These are phyloP conservation scores for Hyposmocoma kahamanoa DNA, from an alignment of 1,140 invertebrate genomes.

Conservation along the genomic window DNA sequence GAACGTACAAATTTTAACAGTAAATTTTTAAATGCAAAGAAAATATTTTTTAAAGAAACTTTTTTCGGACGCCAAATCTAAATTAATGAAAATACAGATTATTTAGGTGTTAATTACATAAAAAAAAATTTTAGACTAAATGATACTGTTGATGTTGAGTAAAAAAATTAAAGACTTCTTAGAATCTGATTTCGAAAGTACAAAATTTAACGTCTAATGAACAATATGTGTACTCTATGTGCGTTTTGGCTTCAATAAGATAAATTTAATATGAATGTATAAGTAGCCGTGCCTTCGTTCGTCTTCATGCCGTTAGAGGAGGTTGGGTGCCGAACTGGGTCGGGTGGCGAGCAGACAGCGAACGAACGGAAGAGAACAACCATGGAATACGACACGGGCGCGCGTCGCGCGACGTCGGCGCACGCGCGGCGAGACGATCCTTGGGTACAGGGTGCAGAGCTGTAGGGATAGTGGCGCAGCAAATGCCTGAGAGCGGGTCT, in stretches of 20 bases:
- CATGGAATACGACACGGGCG: no score
- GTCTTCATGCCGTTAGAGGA: constrained; percentile 17
- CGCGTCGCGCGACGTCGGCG: no score
- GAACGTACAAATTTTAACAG: constrained; percentile 73
- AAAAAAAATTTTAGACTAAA: constrained; percentile 50
- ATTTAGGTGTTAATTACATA: constrained; percentile 65
- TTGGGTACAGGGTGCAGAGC: constrained; percentile 40
- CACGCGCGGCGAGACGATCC: constrained; percentile 10
- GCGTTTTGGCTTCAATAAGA: constrained; percentile 60
- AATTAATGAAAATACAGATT: constrained; percentile 65
- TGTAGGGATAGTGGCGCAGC: constrained; percentile 28
- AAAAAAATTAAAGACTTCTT: constrained; percentile 65
- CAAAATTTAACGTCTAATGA: constrained; percentile 64
- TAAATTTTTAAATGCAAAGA: constrained; percentile 58
- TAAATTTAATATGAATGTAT: constrained; percentile 25
- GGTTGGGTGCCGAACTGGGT: not conserved
- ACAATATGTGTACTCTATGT: constrained; percentile 62
- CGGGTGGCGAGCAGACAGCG: not conserved
- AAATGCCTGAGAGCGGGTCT: constrained; percentile 37
- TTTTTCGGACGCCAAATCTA: constrained; percentile 72
- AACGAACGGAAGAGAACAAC: no score
- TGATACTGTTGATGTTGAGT: constrained; percentile 60
- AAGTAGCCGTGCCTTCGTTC: constrained; percentile 70
- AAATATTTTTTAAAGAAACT: constrained; percentile 70
- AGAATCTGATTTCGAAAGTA: constrained; percentile 70